Evolutionary conservation across 2,888 invertebrate species (phyloP).

Genomic region (Sinelater perroti): DNA sequence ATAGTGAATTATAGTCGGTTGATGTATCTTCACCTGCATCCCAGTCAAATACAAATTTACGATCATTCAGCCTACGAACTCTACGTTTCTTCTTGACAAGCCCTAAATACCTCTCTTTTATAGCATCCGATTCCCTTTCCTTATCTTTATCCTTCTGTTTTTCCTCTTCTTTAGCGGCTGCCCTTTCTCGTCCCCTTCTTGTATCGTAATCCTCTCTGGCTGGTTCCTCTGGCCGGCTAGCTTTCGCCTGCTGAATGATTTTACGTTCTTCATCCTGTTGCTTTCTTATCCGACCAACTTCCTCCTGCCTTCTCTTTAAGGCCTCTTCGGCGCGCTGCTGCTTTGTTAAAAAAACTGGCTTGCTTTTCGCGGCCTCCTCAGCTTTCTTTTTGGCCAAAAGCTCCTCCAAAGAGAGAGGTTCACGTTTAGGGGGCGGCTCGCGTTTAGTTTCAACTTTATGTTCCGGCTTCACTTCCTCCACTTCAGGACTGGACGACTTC

Average conservation of each 20-base stretch:
- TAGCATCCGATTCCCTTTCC: constrained; percentile 93
- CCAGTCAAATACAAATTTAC: constrained; percentile 99
- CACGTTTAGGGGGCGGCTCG: constrained; percentile 65
- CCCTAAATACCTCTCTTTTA: constrained; percentile 94
- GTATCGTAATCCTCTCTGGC: constrained; percentile 54
- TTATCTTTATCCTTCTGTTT: constrained; percentile 80
- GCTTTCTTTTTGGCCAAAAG: constrained; percentile 94
- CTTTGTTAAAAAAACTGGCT: constrained; percentile 96
- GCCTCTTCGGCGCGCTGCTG: constrained; percentile 94
- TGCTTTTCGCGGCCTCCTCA: constrained; percentile 92
- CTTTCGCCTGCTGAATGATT: constrained; percentile 52
- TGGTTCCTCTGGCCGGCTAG: constrained; percentile 51
- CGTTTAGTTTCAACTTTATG: constrained; percentile 43
- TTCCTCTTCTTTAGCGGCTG: constrained; percentile 63
- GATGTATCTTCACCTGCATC: constrained; percentile 99
- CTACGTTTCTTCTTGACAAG: constrained; percentile 91
- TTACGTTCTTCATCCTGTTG: constrained; percentile 72
- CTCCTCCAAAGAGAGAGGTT: constrained; percentile 96
- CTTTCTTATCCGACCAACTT: constrained; percentile 83
- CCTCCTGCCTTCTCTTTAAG: constrained; percentile 85
- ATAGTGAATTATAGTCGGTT: constrained; percentile 95
- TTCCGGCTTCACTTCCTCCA: constrained; percentile 56
- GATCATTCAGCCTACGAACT: constrained; percentile 92
- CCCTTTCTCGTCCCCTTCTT: constrained; percentile 60
- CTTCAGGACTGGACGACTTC: constrained; percentile 57